These are phyloP conservation scores for Panorpa germanica DNA, from an alignment of 2,888 invertebrate species.

Conservation along the genomic window DNA sequence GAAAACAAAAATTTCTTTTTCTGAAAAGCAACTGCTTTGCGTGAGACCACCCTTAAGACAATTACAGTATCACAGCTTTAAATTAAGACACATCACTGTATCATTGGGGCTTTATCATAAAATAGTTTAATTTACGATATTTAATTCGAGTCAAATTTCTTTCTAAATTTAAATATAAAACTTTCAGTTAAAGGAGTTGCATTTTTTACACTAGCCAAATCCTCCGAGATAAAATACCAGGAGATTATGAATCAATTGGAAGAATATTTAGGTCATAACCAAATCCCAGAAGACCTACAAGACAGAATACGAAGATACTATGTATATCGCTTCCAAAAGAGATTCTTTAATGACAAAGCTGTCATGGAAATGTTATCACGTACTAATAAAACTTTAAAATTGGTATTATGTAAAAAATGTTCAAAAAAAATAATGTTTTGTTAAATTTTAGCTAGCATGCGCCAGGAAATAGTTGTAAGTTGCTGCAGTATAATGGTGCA, in stretches of 20 bases:
- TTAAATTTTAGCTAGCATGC: slow-evolving; percentile 23
- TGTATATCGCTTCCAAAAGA: slow-evolving; percentile 33
- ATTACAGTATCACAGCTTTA: no score
- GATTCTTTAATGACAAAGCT: slow-evolving; percentile 34
- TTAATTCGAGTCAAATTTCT: no score
- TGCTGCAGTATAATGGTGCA: slow-evolving; percentile 32
- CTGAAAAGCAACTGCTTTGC: no score
- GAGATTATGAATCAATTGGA: slow-evolving; percentile 32
- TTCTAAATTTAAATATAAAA: no score
- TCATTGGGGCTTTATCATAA: no score
- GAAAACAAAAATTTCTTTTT: no score
- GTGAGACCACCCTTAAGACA: no score
- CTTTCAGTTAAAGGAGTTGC: no score
- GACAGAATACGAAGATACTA: slow-evolving; percentile 34
- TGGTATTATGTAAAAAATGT: neutral
- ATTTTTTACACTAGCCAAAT: no score
- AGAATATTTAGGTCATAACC: slow-evolving; percentile 36
- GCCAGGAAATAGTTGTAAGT: slow-evolving; percentile 32
- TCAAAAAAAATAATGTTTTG: neutral
- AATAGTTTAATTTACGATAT: no score
- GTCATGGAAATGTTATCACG: slow-evolving; percentile 33
- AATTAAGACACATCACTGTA: no score
- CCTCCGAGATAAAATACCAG: slow-evolving; percentile 25
- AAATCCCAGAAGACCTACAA: slow-evolving; percentile 30
- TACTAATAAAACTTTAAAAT: slow-evolving; percentile 10